Conservation (phyloP, 2,797 vertebrate genomes). For the Pseudochaenichthys georgianus region DNA sequence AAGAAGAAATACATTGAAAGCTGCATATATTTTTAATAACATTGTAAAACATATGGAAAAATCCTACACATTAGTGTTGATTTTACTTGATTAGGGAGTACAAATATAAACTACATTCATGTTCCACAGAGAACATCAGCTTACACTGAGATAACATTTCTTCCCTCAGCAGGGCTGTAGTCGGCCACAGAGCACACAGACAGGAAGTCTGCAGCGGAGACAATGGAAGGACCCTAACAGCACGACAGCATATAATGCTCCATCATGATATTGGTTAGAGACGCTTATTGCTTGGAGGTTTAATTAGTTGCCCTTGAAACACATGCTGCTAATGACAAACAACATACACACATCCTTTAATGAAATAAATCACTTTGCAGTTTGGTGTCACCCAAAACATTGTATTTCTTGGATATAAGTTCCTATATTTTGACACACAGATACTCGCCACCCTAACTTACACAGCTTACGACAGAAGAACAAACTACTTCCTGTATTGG, state of each 20-base stretch:
- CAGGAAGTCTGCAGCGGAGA: neutral
- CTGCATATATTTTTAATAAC: neutral
- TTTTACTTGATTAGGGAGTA: neutral
- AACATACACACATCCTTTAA: neutral
- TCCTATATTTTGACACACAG: neutral
- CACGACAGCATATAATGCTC: neutral
- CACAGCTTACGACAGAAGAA: neutral
- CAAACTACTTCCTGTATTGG: neutral
- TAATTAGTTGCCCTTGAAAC: slow-evolving; percentile 32
- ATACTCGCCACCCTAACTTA: neutral
- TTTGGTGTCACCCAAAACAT: neutral
- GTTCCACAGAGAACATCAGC: neutral
- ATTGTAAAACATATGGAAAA: neutral
- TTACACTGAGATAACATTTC: slow-evolving; percentile 5
- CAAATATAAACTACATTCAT: neutral
- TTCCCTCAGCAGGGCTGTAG: neutral
- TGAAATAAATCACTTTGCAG: neutral
- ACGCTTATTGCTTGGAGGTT: slow-evolving; percentile 7
- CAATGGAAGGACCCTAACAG: neutral
- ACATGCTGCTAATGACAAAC: slow-evolving; percentile 1
- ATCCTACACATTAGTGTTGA: neutral
- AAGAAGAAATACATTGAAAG: neutral
- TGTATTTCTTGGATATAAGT: neutral
- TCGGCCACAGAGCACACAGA: neutral
- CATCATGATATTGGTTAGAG: neutral